Conservation (phyloP, 2,113 vertebrate genomes). For the Leuciscus idus region DNA sequence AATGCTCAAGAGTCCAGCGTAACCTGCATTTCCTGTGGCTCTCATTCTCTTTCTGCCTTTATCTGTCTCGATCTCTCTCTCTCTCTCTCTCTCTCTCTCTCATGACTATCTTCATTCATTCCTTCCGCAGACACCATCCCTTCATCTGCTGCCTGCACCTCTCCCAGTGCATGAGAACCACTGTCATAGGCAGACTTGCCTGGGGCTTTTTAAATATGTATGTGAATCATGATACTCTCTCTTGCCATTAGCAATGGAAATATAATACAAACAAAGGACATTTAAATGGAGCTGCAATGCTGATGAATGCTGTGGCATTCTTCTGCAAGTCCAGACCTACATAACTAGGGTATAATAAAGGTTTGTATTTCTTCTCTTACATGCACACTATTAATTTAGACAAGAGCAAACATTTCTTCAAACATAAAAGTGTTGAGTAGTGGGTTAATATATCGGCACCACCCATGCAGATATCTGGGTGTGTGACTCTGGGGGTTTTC, state of each 20-base stretch:
- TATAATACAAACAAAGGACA: conserved; percentile 31
- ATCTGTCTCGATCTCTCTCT: neutral
- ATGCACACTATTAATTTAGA: conserved; percentile 17
- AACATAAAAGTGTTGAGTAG: conserved; percentile 26
- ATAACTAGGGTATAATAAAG: neutral
- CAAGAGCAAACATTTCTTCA: conserved; percentile 22
- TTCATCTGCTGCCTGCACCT: conserved; percentile 25
- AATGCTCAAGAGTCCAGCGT: conserved; percentile 37
- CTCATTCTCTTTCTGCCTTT: conserved; percentile 26
- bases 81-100: conserved; percentile 14
- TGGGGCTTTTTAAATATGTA: conserved; percentile 39
- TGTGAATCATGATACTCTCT: conserved; percentile 39
- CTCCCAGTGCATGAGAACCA: conserved; percentile 36
- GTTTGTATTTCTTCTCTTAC: conserved; percentile 7
- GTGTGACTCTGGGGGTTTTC: neutral
- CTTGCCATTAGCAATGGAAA: conserved; percentile 37
- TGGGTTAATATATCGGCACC: conserved; percentile 40
- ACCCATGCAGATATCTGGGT: conserved; percentile 13
- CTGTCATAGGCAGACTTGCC: conserved; percentile 14
- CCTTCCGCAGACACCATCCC: conserved; percentile 23
- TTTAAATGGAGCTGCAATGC: conserved; percentile 5
- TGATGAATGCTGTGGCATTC: conserved; percentile 6
- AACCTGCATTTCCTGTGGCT: conserved; percentile 50
- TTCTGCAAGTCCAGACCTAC: conserved; percentile 42
- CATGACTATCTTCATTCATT: conserved; percentile 39